phyloP scores from a whole-genome alignment of 2,888 invertebrate genomes.

The Philereme transversata region DNA sequence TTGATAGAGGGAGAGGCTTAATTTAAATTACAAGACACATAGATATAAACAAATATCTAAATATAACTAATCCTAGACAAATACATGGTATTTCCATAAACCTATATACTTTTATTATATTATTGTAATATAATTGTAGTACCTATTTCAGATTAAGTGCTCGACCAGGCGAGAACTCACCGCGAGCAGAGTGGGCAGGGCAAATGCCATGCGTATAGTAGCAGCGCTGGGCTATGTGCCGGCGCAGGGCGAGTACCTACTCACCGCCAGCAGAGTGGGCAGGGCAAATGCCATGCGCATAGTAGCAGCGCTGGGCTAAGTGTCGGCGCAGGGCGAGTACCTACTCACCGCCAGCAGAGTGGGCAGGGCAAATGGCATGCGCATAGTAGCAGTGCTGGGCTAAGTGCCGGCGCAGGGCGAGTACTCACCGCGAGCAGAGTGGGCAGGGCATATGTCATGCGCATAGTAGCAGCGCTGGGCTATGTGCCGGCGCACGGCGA shows the following conservation, averaged over 20 bases:
- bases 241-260: constrained; percentile 50
- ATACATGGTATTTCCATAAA: too few relatives aligned
- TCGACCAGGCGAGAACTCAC: too few relatives aligned
- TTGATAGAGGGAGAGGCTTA: too few relatives aligned
- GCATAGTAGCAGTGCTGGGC: constrained; percentile 89
- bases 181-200: too few relatives aligned
- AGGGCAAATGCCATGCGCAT: constrained; percentile 90
- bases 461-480: constrained; percentile 89
- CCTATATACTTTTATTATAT: too few relatives aligned
- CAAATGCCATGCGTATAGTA: too few relatives aligned
- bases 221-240: background rate
- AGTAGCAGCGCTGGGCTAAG: constrained; percentile 86
- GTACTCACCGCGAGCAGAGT: constrained; percentile 90
- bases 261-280: constrained; percentile 90
- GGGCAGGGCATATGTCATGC: constrained; percentile 89
- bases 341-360: constrained; percentile 90
- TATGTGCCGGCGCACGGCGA: constrained; percentile 77
- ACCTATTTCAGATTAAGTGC: too few relatives aligned
- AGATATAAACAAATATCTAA: too few relatives aligned
- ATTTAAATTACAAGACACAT: too few relatives aligned
- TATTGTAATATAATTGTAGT: too few relatives aligned
- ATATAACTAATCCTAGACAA: too few relatives aligned
- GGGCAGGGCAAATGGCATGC: constrained; percentile 89
- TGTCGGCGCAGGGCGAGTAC: constrained; percentile 77
- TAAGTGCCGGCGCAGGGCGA: constrained; percentile 80